Evolutionary conservation across 2,888 invertebrate species (phyloP).

Genomic region (Coremacera marginata): DNA sequence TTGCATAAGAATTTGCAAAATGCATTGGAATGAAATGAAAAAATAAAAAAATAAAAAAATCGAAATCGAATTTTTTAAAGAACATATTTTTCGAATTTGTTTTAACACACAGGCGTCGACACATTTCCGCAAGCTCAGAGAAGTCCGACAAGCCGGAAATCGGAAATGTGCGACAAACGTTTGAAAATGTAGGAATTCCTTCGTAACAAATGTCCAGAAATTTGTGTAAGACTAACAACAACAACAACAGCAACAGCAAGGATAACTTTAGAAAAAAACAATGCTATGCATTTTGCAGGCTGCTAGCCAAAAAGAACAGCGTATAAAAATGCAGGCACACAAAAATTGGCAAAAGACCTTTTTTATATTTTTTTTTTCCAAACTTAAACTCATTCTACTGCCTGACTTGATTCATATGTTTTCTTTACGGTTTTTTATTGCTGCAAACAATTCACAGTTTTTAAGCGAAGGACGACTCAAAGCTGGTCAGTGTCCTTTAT

Average conservation of each 20-base stretch:
- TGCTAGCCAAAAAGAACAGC: not conserved
- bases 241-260: not conserved
- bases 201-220: constrained; percentile 21
- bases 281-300: not conserved
- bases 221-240: not conserved
- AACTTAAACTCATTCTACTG: not conserved
- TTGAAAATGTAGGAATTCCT: constrained; percentile 28
- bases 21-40: not conserved
- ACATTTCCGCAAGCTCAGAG: not conserved
- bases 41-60: constrained; percentile 5
- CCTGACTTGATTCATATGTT: constrained; percentile 38
- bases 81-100: not conserved
- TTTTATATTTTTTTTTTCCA: constrained; percentile 20
- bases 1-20: constrained; percentile 27
- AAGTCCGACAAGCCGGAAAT: constrained; percentile 20
- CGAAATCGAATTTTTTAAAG: not conserved
- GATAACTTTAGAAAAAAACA: not conserved
- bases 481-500: constrained; percentile 31
- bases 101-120: not conserved
- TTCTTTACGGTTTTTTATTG: constrained; percentile 21
- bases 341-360: constrained; percentile 25
- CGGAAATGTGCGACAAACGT: constrained; percentile 32
- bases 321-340: constrained; percentile 3
- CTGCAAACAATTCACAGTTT: not conserved
- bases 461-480: constrained; percentile 3